These are phyloP conservation scores for Sericinus montela DNA, from an alignment of 2,888 invertebrate species.

Conservation along the genomic window DNA sequence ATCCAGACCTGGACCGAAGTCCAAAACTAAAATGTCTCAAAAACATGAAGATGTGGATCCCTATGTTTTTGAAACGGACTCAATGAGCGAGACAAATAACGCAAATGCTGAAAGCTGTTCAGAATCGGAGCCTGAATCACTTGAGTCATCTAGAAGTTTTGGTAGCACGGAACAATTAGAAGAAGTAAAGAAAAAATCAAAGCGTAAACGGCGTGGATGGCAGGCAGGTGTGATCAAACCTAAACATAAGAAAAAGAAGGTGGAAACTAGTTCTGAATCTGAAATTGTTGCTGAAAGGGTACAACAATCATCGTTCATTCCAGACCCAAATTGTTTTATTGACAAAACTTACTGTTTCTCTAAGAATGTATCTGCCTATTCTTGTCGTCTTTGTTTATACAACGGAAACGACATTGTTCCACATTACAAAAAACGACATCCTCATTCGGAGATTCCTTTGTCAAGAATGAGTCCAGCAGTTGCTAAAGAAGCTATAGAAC, in stretches of 20 bases:
- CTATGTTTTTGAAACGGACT: slow-evolving; percentile 60
- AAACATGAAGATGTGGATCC: slow-evolving; percentile 43
- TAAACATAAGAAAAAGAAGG: slow-evolving; percentile 53
- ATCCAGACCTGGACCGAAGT: slow-evolving; percentile 53
- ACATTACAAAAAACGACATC: slow-evolving; percentile 83
- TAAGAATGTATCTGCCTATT: slow-evolving; percentile 51
- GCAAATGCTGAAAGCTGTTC: slow-evolving; percentile 35
- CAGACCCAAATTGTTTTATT: slow-evolving; percentile 51
- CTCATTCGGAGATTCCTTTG: slow-evolving; percentile 81
- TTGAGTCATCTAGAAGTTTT: slow-evolving; percentile 48
- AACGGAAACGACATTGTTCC: slow-evolving; percentile 80
- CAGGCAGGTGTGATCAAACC: slow-evolving; percentile 59
- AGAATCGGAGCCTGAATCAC: slow-evolving; percentile 54
- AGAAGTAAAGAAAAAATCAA: slow-evolving; percentile 51
- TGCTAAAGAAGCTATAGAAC: slow-evolving; percentile 76
- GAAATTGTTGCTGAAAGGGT: background rate
- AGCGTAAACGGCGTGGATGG: slow-evolving; percentile 54
- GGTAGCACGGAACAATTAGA: slow-evolving; percentile 46
- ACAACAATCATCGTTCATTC: slow-evolving; percentile 27
- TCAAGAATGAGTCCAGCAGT: slow-evolving; percentile 77
- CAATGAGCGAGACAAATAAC: slow-evolving; percentile 40
- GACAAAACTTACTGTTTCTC: slow-evolving; percentile 67
- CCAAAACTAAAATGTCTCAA: slow-evolving; percentile 43
- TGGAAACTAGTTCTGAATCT: slow-evolving; percentile 25
- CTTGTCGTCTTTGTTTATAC: slow-evolving; percentile 81